Evolutionary conservation across 2,888 invertebrate species (phyloP), one percentile per base, ranked within the genome.

Genomic region (Cryptocephalus moraei): DNA sequence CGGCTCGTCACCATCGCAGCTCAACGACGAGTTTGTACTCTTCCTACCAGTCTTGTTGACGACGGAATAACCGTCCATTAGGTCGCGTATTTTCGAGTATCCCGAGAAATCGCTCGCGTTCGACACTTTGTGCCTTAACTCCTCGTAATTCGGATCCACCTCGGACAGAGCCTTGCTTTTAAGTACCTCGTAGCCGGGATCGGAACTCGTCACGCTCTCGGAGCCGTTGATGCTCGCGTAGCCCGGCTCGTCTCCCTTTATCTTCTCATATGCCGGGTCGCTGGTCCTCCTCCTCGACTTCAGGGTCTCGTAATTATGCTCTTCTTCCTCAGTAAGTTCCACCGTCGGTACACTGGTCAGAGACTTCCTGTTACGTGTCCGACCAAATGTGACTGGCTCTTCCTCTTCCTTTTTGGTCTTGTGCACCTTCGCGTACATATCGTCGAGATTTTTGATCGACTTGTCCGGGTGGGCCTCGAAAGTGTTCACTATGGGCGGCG

Each of bases 381-480:
- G 22, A 22, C 22, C 22, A 6, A 22, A 22, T 22, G 22, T 2
- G 6, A 22, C 6, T 22, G 22, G 22, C 22, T 22, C 22, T 59
- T 74, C 77, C 14, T 34, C 36, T 31, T 12, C 13, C 46, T 61
- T 62, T 50, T 61, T 64, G 65, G 80, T 83, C 64, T 87, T 87
- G 62, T 81, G 78, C 13, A 91, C 91, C 73, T 91, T 91, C 1
- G 91, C 91, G 67, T 91, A 91, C 82, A 91, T 86, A 60, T 89
- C 90, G 59, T 91, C 91, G n/a, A 90, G 71, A 56, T 85, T 86
- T 53, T 81, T 78, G 8, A 53, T 50, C 4, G 50, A 48, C 44
- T 58, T 53, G 39, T 73, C 72, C 4, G 67, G 57, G 46, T 73
- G 71, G 33, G 70, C 62, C 39, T 76, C 75, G 22, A 67, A 62